Percentiles rank a stretch among this genome's conserved stretches.
Evolutionary conservation across 2,113 vertebrate species (phyloP).

Genomic region (Tragelaphus buxtoni): DNA sequence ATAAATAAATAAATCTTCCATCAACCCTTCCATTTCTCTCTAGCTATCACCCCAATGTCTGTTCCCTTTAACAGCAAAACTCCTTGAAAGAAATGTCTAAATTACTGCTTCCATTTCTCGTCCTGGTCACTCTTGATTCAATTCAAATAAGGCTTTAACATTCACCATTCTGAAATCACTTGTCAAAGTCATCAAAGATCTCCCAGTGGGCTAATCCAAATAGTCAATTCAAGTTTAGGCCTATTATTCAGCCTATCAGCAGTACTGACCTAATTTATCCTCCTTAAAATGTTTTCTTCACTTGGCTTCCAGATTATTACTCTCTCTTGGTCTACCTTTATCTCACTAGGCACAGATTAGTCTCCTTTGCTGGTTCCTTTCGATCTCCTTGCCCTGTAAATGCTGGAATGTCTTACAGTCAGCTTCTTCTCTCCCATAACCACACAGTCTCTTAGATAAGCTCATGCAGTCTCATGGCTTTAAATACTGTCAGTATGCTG

Average conservation of each 20-base stretch:
- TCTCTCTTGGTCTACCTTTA: background rate
- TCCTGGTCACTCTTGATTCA: background rate
- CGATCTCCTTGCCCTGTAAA: background rate
- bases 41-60: background rate
- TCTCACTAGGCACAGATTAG: background rate
- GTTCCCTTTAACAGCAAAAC: background rate
- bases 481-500: background rate
- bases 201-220: background rate
- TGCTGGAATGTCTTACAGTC: background rate
- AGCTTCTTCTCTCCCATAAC: background rate
- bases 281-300: background rate
- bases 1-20: background rate
- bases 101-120: background rate
- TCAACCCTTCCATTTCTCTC: background rate
- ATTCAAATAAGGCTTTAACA: background rate
- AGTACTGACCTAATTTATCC: background rate
- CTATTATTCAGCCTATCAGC: background rate
- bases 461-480: background rate
- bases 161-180: background rate
- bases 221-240: background rate
- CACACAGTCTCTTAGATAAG: background rate
- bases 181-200: background rate
- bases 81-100: background rate
- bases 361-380: background rate
- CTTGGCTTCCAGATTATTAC: background rate